phyloP scores from a whole-genome alignment of 2,888 invertebrate genomes.

The Drosophila pullipes region DNA sequence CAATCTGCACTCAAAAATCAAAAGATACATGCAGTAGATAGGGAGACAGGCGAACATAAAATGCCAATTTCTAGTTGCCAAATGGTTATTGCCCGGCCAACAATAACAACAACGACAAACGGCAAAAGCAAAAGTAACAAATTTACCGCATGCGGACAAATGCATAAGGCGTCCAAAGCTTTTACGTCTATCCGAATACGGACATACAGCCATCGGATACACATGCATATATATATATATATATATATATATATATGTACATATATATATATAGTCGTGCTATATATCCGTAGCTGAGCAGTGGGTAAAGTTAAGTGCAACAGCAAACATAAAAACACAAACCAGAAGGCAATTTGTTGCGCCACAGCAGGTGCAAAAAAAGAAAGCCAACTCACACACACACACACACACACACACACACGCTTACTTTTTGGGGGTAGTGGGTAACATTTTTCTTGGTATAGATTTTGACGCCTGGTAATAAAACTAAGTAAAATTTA shows the following conservation, averaged over 20 bases:
- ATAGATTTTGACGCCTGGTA: background rate
- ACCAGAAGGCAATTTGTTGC: slow-evolving; percentile 72
- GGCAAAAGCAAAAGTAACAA: slow-evolving; percentile 44
- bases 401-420: slow-evolving; percentile 2
- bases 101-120: slow-evolving; percentile 27
- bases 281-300: slow-evolving; percentile 22
- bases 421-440: background rate
- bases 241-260: background rate
- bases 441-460: background rate
- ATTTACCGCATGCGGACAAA: slow-evolving; percentile 60
- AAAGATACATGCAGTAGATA: slow-evolving; percentile 62
- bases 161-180: slow-evolving; percentile 53
- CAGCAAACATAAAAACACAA: slow-evolving; percentile 42
- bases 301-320: slow-evolving; percentile 62
- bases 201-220: slow-evolving; percentile 20
- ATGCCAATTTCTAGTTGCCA: slow-evolving; percentile 82
- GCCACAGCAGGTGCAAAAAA: slow-evolving; percentile 23
- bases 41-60: slow-evolving; percentile 73
- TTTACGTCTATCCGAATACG: slow-evolving; percentile 37
- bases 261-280: background rate
- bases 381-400: background rate
- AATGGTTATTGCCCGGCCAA: slow-evolving; percentile 77
- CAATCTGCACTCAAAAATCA: slow-evolving; percentile 79
- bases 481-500: slow-evolving; percentile 57
- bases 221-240: slow-evolving; percentile 7